Percentiles rank a stretch among this genome's conserved stretches.
Evolutionary conservation across 2,113 vertebrate species (phyloP).

Genomic region (Pyrgilauda ruficollis): DNA sequence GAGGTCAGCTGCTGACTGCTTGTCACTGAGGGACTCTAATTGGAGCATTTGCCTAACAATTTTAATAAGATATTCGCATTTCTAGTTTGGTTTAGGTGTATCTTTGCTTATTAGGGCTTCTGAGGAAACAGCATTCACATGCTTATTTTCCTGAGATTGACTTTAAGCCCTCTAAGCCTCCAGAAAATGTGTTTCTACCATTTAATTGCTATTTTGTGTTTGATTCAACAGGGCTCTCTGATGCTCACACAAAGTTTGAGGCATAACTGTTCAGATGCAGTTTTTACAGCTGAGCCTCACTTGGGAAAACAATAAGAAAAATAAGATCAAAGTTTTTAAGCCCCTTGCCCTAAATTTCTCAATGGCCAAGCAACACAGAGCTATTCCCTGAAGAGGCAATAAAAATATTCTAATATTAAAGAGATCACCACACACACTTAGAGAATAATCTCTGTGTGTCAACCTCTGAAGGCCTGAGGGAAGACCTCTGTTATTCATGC

Average conservation of each 20-base stretch:
- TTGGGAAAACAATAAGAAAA: not conserved
- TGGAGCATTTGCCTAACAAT: not conserved
- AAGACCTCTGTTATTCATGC: slow-evolving; percentile 43
- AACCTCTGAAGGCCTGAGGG: slow-evolving; percentile 38
- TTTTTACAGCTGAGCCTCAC: not conserved
- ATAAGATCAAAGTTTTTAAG: not conserved
- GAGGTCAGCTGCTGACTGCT: not conserved
- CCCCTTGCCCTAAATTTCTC: not conserved
- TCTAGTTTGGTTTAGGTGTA: not conserved
- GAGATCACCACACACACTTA: not conserved
- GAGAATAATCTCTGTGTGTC: not conserved
- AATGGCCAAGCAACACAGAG: not conserved
- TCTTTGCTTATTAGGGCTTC: not conserved
- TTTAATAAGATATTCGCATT: not conserved
- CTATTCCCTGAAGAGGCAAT: not conserved
- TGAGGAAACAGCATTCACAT: not conserved
- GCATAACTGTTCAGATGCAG: not conserved
- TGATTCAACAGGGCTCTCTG: not conserved
- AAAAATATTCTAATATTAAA: slow-evolving; percentile 37
- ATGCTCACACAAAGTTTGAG: not conserved
- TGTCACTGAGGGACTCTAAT: not conserved
- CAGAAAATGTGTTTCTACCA: not conserved
- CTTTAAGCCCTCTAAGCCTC: not conserved
- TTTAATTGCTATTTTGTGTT: not conserved
- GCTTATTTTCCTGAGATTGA: not conserved